These are phyloP conservation scores for Platysternon megacephalum DNA, from an alignment of 2,113 vertebrate genomes.

Conservation along the genomic window DNA sequence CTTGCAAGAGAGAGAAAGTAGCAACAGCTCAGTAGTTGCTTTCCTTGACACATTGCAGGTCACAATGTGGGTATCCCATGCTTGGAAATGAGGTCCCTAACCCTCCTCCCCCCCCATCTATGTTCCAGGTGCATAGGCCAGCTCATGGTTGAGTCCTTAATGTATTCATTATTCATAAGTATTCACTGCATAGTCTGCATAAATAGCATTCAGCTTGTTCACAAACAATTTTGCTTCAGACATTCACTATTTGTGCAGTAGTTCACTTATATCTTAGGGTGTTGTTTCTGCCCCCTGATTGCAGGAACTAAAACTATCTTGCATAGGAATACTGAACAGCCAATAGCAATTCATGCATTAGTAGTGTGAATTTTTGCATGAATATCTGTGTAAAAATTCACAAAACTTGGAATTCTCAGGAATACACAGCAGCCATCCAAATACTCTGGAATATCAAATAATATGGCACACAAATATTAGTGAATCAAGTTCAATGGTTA, in stretches of 20 bases:
- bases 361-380: neutral
- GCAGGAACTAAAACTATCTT: too few species aligned
- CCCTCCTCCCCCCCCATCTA: too few species aligned
- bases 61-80: neutral
- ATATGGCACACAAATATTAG: neutral
- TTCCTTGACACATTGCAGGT: neutral
- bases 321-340: neutral
- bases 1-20: too few species aligned
- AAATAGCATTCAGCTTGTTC: too few species aligned
- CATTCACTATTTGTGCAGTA: neutral
- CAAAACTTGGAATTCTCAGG: neutral
- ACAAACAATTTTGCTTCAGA: too few species aligned
- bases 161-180: neutral
- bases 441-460: neutral
- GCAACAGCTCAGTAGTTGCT: neutral
- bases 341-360: neutral
- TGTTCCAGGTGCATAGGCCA: neutral
- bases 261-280: neutral
- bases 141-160: neutral
- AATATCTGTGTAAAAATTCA: neutral
- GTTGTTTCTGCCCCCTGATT: neutral
- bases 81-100: neutral
- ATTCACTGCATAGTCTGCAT: neutral
- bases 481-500: neutral
- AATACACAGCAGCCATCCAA: neutral